Conservation (phyloP, 2,888 invertebrate species). For the Anaspis maculata region DNA sequence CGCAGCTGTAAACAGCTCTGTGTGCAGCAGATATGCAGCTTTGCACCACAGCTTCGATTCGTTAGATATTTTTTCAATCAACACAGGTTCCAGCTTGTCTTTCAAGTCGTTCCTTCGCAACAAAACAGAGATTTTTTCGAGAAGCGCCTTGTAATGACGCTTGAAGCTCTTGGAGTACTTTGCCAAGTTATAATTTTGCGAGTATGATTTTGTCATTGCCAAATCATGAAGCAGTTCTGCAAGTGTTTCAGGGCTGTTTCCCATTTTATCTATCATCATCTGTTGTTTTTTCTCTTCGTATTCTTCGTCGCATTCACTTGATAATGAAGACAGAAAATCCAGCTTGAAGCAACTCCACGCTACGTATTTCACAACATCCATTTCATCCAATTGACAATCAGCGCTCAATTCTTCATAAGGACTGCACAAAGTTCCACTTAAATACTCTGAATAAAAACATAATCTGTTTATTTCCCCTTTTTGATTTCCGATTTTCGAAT, state of each 20-base stretch:
- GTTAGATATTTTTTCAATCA: conserved; percentile 19
- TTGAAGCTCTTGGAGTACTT: too few species aligned
- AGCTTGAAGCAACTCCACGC: conserved; percentile 29
- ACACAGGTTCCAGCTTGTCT: conserved; percentile 17
- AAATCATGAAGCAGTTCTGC: conserved; percentile 35
- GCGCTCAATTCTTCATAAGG: conserved; percentile 18
- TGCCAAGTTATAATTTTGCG: conserved; percentile 41
- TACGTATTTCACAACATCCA: conserved; percentile 30
- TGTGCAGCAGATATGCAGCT: conserved; percentile 23
- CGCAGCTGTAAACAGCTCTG: conserved; percentile 16
- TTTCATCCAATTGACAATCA: conserved; percentile 15
- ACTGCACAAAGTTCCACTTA: conserved; percentile 26
- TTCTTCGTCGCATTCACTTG: conserved; percentile 23
- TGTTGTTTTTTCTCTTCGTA: conserved; percentile 16
- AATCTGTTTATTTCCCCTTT: conserved; percentile 17
- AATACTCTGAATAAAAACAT: conserved; percentile 32
- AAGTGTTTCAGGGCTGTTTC: conserved; percentile 30
- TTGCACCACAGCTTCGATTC: conserved; percentile 30
- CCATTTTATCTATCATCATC: conserved; percentile 22
- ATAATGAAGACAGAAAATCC: conserved; percentile 21
- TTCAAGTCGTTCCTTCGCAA: too few species aligned
- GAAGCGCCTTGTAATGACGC: too few species aligned
- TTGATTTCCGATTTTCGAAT: conserved; percentile 14
- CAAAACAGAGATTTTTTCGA: too few species aligned
- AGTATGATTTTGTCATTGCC: conserved; percentile 34